Evolutionary conservation across 2,797 vertebrate genomes (phyloP), one percentile per base, ranked within the genome.

Genomic region (Pseudochromis fuscus): DNA sequence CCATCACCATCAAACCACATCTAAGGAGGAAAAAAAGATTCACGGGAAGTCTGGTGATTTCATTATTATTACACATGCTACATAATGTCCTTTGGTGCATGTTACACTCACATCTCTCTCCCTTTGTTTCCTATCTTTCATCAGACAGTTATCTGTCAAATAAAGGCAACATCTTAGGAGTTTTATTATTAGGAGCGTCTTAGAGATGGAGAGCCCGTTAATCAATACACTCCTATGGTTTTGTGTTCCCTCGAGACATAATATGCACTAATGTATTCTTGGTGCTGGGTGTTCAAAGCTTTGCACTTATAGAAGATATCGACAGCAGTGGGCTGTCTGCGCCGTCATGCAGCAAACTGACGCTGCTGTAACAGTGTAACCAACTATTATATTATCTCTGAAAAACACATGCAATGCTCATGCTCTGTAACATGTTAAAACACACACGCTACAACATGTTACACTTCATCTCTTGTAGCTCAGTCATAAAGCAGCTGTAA

Each of bases 211-310:
- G 42, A 30, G 42, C 16, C 71, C 11, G 9, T 73, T 55, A 75
- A 84, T 88, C 80, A 65, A 81, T 83, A 69, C 46, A 31, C 40
- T 33, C 42, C 58, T 35, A 23, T 81, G 72, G 44, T 55, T 70
- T 56, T 5, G 45, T 72, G 68, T 67, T 74, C 81, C 61, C 61
- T 11, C 1, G 64, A 66, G 77, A 55, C 19, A 49, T 65, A 46
- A 83, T 49, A 42, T 33, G 40, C 33, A 67, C 13, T 33, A 55
- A 67, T 59, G 56, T 72, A 77, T 75, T 72, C 61, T 37, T 42
- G 31, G 38, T 60, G 66, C 67, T 60, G 57, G 51, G 48, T 13
- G 79, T 50, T 86, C 21, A 60, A 59, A 80, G 40, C 38, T 15
- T 46, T 55, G 65, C 48, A 66, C 38, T 13, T 73, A 50, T 28